phyloP scores from a whole-genome alignment of 1,140 invertebrate species.

The Neotoxoptera formosana region DNA sequence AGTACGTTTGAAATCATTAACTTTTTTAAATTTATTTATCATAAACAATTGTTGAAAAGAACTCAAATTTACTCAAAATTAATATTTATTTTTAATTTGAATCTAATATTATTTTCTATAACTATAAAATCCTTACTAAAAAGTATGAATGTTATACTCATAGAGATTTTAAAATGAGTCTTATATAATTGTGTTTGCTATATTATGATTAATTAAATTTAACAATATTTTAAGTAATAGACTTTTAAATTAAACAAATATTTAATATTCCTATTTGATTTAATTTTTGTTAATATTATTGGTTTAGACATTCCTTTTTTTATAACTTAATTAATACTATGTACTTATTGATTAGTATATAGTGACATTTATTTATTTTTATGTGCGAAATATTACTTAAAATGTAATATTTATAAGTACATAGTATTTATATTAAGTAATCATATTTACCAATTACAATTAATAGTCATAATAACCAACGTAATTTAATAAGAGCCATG shows the following conservation, averaged over 20 bases:
- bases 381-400: background rate
- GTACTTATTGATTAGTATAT: background rate
- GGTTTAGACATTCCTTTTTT: background rate
- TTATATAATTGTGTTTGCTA: background rate
- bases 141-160: background rate
- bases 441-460: background rate
- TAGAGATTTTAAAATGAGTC: background rate
- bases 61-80: background rate
- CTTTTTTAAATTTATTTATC: background rate
- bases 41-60: background rate
- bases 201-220: background rate
- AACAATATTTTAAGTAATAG: background rate
- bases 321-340: constrained; percentile 1
- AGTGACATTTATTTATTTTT: background rate
- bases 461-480: background rate
- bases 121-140: background rate
- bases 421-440: background rate
- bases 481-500: background rate
- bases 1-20: background rate
- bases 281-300: background rate
- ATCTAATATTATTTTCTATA: background rate
- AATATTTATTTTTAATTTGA: background rate
- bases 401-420: constrained; percentile 9
- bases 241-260: background rate
- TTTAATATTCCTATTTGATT: constrained; percentile 30